phyloP scores from a whole-genome alignment of 2,888 invertebrate species.

The Myopa tessellatipennis region DNA sequence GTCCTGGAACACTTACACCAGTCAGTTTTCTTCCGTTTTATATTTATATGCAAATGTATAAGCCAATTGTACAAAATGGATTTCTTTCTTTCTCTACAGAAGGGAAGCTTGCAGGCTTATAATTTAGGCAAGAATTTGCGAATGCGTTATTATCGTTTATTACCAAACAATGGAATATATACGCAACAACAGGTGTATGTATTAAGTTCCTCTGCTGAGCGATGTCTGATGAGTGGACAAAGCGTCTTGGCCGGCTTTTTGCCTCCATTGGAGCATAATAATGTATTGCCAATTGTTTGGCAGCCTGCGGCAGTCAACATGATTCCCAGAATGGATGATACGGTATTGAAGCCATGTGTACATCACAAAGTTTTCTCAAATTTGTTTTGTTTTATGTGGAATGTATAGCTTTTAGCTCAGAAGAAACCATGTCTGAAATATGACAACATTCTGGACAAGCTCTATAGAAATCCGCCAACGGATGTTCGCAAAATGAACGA shows the following conservation, averaged over 20 bases:
- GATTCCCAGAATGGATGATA: conserved; percentile 76
- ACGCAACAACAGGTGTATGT: conserved; percentile 73
- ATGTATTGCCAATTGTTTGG: conserved; percentile 74
- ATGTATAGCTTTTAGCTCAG: conserved; percentile 62
- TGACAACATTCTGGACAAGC: conserved; percentile 69
- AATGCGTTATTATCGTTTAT: conserved; percentile 76
- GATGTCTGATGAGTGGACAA: conserved; percentile 87
- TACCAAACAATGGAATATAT: conserved; percentile 73
- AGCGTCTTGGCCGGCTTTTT: conserved; percentile 78
- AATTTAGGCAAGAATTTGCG: conserved; percentile 79
- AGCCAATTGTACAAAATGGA: too few relatives aligned
- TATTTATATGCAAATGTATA: neutral
- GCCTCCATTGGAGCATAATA: conserved; percentile 65
- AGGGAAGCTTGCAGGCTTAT: conserved; percentile 80
- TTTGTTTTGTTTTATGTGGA: conserved; percentile 15
- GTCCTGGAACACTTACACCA: conserved; percentile 80
- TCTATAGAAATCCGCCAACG: conserved; percentile 69
- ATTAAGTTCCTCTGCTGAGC: conserved; percentile 82
- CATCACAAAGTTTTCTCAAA: neutral
- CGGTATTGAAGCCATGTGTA: conserved; percentile 69
- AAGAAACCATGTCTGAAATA: conserved; percentile 72
- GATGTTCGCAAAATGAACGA: conserved; percentile 70
- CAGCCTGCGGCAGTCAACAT: conserved; percentile 90
- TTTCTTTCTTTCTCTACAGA: conserved; percentile 70
- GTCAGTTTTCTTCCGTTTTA: conserved; percentile 47